Evolutionary conservation across 2,113 vertebrate genomes (phyloP).

Genomic region (Pongo pygmaeus): DNA sequence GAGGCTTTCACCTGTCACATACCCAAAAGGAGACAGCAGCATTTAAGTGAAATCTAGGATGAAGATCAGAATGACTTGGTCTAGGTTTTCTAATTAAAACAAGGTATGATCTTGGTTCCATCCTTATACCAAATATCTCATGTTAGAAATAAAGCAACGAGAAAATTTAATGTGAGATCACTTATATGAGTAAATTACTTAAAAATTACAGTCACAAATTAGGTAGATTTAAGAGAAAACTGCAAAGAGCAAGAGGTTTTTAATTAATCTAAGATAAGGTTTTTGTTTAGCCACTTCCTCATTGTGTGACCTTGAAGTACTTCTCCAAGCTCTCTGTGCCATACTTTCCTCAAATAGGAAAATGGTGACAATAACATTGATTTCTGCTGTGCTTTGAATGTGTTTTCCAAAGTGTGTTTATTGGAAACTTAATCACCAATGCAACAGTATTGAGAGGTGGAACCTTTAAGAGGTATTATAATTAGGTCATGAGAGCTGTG

Average conservation of each 20-base stretch:
- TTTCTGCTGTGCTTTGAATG: not conserved
- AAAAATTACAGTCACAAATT: not conserved
- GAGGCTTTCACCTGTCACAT: not conserved
- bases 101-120: not conserved
- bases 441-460: not conserved
- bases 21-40: not conserved
- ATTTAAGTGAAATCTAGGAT: too few species aligned
- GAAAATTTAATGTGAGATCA: not conserved
- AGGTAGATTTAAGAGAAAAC: not conserved
- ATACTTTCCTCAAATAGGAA: not conserved
- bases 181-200: not conserved
- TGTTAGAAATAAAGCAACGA: not conserved
- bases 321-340: not conserved
- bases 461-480: not conserved
- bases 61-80: not conserved
- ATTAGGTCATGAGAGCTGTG: not conserved
- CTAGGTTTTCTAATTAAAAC: not conserved
- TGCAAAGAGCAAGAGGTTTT: not conserved
- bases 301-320: rapidly evolving
- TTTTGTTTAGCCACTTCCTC: not conserved
- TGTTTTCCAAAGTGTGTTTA: not conserved
- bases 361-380: not conserved
- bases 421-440: not conserved
- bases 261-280: not conserved
- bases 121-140: not conserved